phyloP scores from a whole-genome alignment of 2,113 vertebrate species.

The Spea multiplicata region DNA sequence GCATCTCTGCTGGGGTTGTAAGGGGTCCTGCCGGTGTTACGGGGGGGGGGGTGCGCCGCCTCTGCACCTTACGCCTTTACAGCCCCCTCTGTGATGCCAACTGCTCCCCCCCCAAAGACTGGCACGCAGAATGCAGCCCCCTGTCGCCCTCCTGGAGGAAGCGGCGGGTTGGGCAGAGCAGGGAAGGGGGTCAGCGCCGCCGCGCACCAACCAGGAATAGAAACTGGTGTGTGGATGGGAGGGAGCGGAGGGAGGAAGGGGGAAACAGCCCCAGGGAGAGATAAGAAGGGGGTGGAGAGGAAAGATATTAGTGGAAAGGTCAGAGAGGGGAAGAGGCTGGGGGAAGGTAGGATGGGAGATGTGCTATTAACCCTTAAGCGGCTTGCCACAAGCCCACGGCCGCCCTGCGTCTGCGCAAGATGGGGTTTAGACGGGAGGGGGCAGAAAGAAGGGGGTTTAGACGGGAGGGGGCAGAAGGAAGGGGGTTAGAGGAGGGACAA shows the following conservation, averaged over 20 bases:
- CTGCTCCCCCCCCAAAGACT: constrained; percentile 11
- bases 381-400: not conserved
- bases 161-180: not conserved
- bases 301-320: constrained; percentile 28
- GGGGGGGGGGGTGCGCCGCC: too few species aligned
- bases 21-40: too few species aligned
- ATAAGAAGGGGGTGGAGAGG: constrained; percentile 41
- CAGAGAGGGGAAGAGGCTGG: constrained; percentile 35
- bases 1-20: too few species aligned
- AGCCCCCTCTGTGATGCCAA: not conserved
- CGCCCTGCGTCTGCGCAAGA: not conserved
- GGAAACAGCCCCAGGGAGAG: constrained; percentile 30
- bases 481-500: not conserved
- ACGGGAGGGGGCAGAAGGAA: not conserved
- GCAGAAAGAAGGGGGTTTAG: fast-evolving
- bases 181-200: constrained; percentile 26
- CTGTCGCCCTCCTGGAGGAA: not conserved
- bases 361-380: constrained; percentile 1
- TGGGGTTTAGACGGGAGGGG: constrained; percentile 17
- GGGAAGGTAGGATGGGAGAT: constrained; percentile 16
- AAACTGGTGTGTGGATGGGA: constrained; percentile 32
- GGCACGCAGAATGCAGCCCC: not conserved
- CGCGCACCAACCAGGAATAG: constrained; percentile 39
- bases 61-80: not conserved
- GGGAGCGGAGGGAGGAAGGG: constrained; percentile 17